phyloP scores from a whole-genome alignment of 1,140 invertebrate genomes.

The Ostrea denselamellosa region DNA sequence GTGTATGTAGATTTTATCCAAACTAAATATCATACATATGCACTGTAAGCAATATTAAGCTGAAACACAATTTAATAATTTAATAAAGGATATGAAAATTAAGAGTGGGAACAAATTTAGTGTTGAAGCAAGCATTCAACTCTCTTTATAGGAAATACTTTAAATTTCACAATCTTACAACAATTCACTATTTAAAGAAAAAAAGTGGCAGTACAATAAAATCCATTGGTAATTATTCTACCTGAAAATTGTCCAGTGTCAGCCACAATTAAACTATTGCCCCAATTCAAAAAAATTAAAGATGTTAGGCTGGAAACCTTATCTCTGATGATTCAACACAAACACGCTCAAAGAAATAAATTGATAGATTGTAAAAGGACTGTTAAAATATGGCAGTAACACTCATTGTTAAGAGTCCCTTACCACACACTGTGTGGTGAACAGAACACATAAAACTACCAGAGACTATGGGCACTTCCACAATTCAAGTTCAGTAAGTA shows the following conservation, averaged over 20 bases:
- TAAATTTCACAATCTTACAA: neutral
- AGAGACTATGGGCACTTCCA: neutral
- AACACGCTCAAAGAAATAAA: neutral
- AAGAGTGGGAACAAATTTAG: neutral
- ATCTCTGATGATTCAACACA: neutral
- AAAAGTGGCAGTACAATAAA: neutral
- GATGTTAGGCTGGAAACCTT: conserved; percentile 4
- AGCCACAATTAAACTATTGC: neutral
- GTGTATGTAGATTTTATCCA: neutral
- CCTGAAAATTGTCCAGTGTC: neutral
- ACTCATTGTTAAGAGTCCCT: neutral
- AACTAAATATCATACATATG: neutral
- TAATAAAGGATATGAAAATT: neutral
- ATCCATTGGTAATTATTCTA: conserved; percentile 3
- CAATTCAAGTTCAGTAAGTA: neutral
- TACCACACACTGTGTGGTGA: neutral
- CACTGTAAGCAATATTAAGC: no score
- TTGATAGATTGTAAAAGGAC: neutral
- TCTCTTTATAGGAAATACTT: neutral
- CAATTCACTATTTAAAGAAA: neutral
- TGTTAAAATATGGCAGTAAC: neutral
- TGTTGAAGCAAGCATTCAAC: neutral
- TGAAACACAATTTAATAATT: neutral
- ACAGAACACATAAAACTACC: neutral
- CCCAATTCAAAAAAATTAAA: conserved; percentile 3